Conservation (phyloP, 2,888 invertebrate genomes). For the Torymus texanus region DNA sequence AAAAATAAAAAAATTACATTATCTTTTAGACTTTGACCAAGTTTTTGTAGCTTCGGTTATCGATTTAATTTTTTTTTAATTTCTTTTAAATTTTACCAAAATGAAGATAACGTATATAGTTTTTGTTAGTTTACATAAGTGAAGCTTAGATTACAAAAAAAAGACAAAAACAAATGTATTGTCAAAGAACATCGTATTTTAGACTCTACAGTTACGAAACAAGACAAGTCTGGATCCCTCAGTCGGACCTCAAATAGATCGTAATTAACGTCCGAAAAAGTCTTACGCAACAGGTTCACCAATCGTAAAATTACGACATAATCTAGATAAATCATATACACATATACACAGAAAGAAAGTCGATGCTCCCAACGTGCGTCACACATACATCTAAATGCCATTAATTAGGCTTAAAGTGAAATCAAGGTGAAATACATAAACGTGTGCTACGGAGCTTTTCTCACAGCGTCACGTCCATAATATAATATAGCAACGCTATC, state of each 20-base stretch:
- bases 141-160: no score
- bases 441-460: conserved; percentile 10
- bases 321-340: conserved; percentile 10
- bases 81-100: no score
- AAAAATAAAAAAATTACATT: no score
- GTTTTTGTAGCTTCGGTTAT: no score
- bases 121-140: no score
- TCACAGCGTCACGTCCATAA: conserved; percentile 23
- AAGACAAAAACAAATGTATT: no score
- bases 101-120: no score
- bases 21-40: no score
- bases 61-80: no score
- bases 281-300: not conserved
- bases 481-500: no score
- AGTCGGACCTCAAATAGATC: not conserved
- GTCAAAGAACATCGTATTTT: no score
- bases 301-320: not conserved
- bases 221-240: not conserved
- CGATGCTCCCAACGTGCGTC: not conserved
- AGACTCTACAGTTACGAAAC: not conserved
- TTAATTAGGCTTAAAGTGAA: conserved; percentile 48
- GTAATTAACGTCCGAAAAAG: conserved; percentile 14
- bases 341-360: conserved; percentile 6
- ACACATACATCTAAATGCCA: conserved; percentile 13
- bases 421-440: conserved; percentile 48